These are phyloP conservation scores for Cyrtonyx montezumae DNA, from an alignment of 2,113 vertebrate species.

Conservation along the genomic window DNA sequence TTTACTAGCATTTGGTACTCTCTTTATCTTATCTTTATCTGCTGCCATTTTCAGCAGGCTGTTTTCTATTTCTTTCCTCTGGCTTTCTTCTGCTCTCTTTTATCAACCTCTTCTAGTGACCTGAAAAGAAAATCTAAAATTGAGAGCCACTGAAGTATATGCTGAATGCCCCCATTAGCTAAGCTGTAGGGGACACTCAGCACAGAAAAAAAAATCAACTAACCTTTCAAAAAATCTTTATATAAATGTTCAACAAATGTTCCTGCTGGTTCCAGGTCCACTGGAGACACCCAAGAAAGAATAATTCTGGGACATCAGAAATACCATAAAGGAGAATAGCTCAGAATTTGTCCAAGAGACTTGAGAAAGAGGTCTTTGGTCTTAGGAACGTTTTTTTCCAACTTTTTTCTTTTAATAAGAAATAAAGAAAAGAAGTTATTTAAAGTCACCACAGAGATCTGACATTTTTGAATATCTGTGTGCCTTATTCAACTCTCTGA, in stretches of 20 bases:
- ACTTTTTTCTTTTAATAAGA: conserved; percentile 48
- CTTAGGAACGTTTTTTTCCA: conserved; percentile 18
- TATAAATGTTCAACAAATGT: conserved; percentile 51
- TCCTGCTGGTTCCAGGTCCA: conserved; percentile 49
- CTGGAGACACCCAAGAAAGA: conserved; percentile 29
- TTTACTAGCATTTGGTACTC: neutral
- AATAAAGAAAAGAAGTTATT: conserved; percentile 49
- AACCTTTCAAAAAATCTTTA: conserved; percentile 58
- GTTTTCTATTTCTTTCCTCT: conserved; percentile 48
- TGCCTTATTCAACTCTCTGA: conserved; percentile 23
- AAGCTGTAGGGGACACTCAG: conserved; percentile 53
- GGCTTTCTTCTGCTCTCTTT: conserved; percentile 53
- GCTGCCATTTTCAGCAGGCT: neutral
- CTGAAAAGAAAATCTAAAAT: conserved; percentile 51
- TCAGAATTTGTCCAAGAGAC: neutral
- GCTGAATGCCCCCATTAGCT: conserved; percentile 54
- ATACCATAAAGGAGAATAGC: neutral
- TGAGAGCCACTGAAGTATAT: conserved; percentile 48
- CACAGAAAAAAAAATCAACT: conserved; percentile 18
- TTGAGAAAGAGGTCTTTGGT: conserved; percentile 54
- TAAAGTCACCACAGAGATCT: conserved; percentile 37
- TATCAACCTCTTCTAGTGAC: conserved; percentile 51
- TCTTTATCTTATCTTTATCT: conserved; percentile 5
- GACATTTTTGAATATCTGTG: conserved; percentile 7
- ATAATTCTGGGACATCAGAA: conserved; percentile 37